Evolutionary conservation across 2,888 invertebrate genomes (phyloP).

Genomic region (Himalopsyche tibetana): DNA sequence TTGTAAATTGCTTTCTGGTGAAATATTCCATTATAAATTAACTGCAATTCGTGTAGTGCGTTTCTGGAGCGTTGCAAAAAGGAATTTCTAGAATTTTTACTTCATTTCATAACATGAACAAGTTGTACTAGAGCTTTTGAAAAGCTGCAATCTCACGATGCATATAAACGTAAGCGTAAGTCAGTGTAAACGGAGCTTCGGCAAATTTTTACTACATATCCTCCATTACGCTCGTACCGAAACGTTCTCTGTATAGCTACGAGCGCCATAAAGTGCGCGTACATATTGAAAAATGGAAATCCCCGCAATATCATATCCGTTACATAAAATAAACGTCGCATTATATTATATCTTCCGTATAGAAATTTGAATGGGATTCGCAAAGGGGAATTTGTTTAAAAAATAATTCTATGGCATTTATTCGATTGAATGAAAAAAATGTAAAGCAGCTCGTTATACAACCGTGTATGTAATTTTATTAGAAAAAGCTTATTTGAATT

Average conservation of each 20-base stretch:
- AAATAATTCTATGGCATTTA: conserved; percentile 17
- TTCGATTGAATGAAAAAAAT: conserved; percentile 27
- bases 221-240: conserved; percentile 43
- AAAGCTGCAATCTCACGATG: conserved; percentile 16
- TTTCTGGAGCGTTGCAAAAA: too few species aligned
- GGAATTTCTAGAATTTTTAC: too few species aligned
- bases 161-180: conserved; percentile 24
- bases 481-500: neutral
- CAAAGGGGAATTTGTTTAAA: conserved; percentile 20
- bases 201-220: conserved; percentile 49
- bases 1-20: too few species aligned
- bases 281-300: conserved; percentile 62
- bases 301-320: conserved; percentile 56
- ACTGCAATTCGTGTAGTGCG: too few species aligned
- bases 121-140: neutral
- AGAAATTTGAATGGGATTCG: conserved; percentile 61
- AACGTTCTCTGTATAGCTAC: conserved; percentile 45
- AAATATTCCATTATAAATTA: too few species aligned
- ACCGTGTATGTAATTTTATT: neutral
- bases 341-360: conserved; percentile 58
- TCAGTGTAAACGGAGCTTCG: conserved; percentile 38
- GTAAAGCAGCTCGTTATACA: neutral
- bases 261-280: conserved; percentile 56
- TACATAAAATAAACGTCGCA: conserved; percentile 63
- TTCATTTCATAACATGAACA: neutral